phyloP scores from a whole-genome alignment of 2,888 invertebrate genomes.

The Dendrolimus houi region DNA sequence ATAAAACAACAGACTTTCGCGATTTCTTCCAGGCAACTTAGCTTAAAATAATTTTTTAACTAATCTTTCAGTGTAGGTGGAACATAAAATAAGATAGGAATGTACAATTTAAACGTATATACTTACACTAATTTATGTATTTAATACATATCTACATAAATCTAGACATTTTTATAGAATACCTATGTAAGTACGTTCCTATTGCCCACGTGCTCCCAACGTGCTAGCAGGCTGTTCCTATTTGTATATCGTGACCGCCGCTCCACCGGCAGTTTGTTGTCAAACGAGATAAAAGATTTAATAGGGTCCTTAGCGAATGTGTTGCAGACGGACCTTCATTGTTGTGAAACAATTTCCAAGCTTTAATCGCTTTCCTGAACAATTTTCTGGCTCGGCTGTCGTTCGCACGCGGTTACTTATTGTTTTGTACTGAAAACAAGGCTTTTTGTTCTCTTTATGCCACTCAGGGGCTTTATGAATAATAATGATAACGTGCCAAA shows the following conservation, averaged over 20 bases:
- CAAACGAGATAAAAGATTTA: slow-evolving; percentile 35
- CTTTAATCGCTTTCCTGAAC: slow-evolving; percentile 45
- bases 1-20: too few species aligned
- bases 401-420: slow-evolving; percentile 34
- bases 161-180: too few species aligned
- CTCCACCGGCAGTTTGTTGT: slow-evolving; percentile 11
- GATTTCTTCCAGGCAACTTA: too few species aligned
- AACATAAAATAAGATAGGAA: too few species aligned
- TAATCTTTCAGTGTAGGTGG: too few species aligned
- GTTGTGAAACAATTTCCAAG: slow-evolving; percentile 49
- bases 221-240: not conserved
- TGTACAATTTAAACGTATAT: too few species aligned
- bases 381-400: slow-evolving; percentile 41
- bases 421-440: slow-evolving; percentile 27
- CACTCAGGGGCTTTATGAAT: slow-evolving; percentile 21
- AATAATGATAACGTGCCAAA: slow-evolving; percentile 10
- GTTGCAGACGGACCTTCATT: slow-evolving; percentile 31
- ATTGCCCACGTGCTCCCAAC: not conserved
- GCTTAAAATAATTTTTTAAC: too few species aligned
- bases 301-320: slow-evolving; percentile 32
- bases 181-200: not conserved
- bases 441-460: slow-evolving; percentile 24
- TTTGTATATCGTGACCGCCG: not conserved
- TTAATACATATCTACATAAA: too few species aligned
- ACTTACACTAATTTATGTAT: too few species aligned